A percentile compares a stretch with the other conserved stretches of the same genome.
These are phyloP conservation scores for Rhadinocentrus ornatus DNA, from an alignment of 2,797 vertebrate genomes.

Conservation along the genomic window DNA sequence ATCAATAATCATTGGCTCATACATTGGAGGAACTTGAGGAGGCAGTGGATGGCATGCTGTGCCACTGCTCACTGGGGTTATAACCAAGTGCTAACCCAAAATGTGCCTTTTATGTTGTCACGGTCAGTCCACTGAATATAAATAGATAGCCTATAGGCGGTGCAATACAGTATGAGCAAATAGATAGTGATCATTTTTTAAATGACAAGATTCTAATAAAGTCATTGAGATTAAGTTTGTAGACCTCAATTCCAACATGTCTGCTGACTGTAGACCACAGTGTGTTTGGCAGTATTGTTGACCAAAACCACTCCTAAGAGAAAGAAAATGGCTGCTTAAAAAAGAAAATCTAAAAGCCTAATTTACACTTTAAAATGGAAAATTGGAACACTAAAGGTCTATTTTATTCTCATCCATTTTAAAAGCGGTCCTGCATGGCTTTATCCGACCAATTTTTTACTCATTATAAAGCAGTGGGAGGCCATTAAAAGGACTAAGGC, in stretches of 20 bases:
- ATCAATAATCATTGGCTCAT: background rate
- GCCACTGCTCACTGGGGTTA: slow-evolving; percentile 46
- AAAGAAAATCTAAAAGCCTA: background rate
- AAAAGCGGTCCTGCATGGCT: background rate
- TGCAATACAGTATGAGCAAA: slow-evolving; percentile 17
- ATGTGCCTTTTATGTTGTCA: slow-evolving; percentile 49
- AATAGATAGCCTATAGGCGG: slow-evolving; percentile 15
- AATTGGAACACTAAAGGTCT: background rate
- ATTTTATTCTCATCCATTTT: background rate
- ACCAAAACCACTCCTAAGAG: background rate
- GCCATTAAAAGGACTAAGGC: background rate
- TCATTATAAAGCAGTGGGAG: background rate
- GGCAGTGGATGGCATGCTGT: slow-evolving; percentile 40
- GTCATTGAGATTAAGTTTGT: slow-evolving; percentile 5
- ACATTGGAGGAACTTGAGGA: slow-evolving; percentile 18
- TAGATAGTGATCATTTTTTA: slow-evolving; percentile 10
- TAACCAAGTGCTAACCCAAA: slow-evolving; percentile 44
- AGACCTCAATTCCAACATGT: slow-evolving; percentile 3
- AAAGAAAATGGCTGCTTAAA: slow-evolving; percentile 11
- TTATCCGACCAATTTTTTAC: background rate
- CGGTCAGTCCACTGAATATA: slow-evolving; percentile 44
- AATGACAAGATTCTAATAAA: background rate
- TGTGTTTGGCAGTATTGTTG: background rate
- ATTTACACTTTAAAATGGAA: background rate
- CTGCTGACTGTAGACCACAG: background rate